Evolutionary conservation across 2,797 vertebrate genomes (phyloP).

Genomic region (Iguana delicatissima): DNA sequence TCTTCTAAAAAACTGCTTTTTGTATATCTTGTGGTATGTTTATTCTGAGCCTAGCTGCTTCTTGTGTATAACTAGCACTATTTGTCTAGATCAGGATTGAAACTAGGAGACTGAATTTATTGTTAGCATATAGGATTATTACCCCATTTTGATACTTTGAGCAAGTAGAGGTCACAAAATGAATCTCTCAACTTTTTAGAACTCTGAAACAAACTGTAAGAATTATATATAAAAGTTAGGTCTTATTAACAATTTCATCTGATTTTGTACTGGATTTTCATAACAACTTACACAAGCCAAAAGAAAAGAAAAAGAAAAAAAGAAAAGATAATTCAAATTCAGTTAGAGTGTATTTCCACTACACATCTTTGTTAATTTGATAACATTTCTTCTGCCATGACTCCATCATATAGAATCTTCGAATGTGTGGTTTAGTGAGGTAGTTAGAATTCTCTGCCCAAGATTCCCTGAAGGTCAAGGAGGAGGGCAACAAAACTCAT

Average conservation of each 20-base stretch:
- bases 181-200: neutral
- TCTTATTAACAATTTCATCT: neutral
- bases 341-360: neutral
- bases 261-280: neutral
- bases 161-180: neutral
- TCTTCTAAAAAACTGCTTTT: neutral
- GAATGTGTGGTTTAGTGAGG: too few relatives aligned
- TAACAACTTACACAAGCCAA: neutral
- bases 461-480: too few relatives aligned
- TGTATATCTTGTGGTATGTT: neutral
- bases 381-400: too few relatives aligned
- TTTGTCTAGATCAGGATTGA: neutral
- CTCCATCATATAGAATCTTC: too few relatives aligned
- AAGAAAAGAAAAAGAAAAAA: neutral
- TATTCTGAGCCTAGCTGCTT: neutral
- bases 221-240: neutral
- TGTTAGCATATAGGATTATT: neutral
- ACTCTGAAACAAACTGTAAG: neutral
- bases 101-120: neutral
- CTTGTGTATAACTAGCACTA: neutral
- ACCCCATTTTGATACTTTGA: neutral
- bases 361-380: too few relatives aligned
- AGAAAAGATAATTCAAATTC: constrained; percentile 1
- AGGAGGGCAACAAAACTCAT: too few relatives aligned
- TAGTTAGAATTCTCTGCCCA: too few relatives aligned